Percentiles rank a stretch among this genome's conserved stretches.
Evolutionary conservation across 2,797 vertebrate species (phyloP).

Genomic region (Passerculus sandwichensis): DNA sequence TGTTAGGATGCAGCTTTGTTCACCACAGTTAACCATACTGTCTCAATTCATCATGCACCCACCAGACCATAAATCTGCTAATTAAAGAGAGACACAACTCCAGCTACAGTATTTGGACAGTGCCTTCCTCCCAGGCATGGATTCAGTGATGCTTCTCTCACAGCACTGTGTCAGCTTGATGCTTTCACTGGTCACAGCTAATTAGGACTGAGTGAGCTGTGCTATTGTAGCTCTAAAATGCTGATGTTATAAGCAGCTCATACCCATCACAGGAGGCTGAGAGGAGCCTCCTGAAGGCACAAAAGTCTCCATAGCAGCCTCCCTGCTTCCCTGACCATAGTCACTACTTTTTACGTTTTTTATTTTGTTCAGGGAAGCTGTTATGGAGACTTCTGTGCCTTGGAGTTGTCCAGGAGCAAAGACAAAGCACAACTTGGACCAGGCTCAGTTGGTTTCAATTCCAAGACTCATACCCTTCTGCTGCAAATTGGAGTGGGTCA

Average conservation of each 20-base stretch:
- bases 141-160: not conserved
- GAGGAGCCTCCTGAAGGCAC: not conserved
- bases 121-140: not conserved
- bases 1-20: not conserved
- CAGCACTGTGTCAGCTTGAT: not conserved
- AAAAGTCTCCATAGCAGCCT: not conserved
- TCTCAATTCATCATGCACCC: not conserved
- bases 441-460: not conserved
- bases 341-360: fast-evolving
- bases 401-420: not conserved
- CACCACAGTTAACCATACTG: not conserved
- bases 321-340: not conserved
- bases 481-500: not conserved
- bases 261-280: not conserved
- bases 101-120: not conserved
- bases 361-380: too few species aligned
- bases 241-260: not conserved
- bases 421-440: not conserved
- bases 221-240: not conserved
- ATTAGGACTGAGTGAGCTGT: not conserved
- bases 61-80: constrained; percentile 5
- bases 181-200: constrained; percentile 19
- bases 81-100: not conserved
- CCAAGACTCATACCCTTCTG: not conserved
- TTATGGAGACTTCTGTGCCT: not conserved